Percentiles rank a stretch among this genome's conserved stretches.
Evolutionary conservation across 2,797 vertebrate species (phyloP).

Genomic region (Typhlichthys subterraneus): DNA sequence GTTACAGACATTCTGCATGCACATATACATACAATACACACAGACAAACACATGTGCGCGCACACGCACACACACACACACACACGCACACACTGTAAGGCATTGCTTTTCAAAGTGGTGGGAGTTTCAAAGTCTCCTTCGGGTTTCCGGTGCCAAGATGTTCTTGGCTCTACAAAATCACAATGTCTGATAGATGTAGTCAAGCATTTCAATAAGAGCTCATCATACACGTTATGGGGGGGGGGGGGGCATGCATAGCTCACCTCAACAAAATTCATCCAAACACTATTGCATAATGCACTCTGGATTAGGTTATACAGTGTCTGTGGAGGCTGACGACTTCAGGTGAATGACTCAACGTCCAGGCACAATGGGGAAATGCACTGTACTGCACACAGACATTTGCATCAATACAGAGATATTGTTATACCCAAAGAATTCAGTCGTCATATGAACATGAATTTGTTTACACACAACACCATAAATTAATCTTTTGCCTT

Average conservation of each 20-base stretch:
- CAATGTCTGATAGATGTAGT: not conserved
- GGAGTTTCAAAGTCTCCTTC: no score
- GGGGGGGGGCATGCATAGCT: not conserved
- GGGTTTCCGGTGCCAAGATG: no score
- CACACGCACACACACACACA: slow-evolving; percentile 1
- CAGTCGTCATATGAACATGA: not conserved
- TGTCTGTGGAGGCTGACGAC: not conserved
- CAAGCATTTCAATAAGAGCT: not conserved
- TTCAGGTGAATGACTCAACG: not conserved
- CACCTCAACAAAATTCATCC: not conserved
- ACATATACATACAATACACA: not conserved
- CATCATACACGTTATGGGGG: not conserved
- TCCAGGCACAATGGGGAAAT: not conserved
- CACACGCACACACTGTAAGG: not conserved
- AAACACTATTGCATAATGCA: not conserved
- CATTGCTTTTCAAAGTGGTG: not conserved
- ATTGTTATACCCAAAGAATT: not conserved
- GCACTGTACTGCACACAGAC: not conserved
- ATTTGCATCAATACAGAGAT: not conserved
- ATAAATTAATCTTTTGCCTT: slow-evolving; percentile 10
- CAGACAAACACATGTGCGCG: not conserved
- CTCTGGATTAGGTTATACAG: not conserved
- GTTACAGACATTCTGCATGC: no score
- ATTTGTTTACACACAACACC: not conserved
- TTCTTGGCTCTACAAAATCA: no score